Evolutionary conservation across 2,797 vertebrate species (phyloP).

Genomic region (Xiphophorus birchmanni): DNA sequence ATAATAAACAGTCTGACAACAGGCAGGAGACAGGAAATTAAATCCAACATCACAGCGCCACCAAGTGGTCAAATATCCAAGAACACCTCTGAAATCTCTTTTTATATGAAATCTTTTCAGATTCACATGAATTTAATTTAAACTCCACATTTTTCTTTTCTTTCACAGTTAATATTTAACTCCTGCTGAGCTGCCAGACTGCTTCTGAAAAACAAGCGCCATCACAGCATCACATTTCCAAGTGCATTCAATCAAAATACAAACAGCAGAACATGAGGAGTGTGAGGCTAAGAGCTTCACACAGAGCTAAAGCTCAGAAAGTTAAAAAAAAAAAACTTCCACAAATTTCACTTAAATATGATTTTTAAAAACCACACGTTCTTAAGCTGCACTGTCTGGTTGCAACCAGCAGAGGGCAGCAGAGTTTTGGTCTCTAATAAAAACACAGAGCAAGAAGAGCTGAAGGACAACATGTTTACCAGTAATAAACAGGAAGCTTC

Average conservation of each 20-base stretch:
- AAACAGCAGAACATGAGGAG: conserved; percentile 12
- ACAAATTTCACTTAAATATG: neutral
- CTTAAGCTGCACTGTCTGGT: conserved; percentile 33
- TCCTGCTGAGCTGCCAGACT: neutral
- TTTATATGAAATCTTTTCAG: neutral
- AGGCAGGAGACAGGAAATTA: conserved; percentile 17
- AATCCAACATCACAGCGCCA: conserved; percentile 11
- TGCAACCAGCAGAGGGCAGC: conserved; percentile 30
- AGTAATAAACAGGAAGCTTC: neutral
- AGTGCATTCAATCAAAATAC: conserved; percentile 37
- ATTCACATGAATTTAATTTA: neutral
- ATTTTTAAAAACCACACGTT: neutral
- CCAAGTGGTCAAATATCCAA: neutral
- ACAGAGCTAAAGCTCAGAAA: conserved; percentile 6
- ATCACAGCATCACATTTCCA: conserved; percentile 28
- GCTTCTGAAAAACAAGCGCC: conserved; percentile 31
- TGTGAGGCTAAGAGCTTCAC: conserved; percentile 1
- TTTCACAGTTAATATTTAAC: neutral
- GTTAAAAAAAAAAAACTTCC: neutral
- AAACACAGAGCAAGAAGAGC: neutral
- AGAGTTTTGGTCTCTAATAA: neutral
- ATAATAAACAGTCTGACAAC: neutral
- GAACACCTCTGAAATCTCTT: neutral
- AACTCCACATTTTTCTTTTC: neutral
- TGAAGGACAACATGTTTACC: too few relatives aligned